Evolutionary conservation across 2,113 vertebrate species (phyloP).

Genomic region (Aegithalos caudatus): DNA sequence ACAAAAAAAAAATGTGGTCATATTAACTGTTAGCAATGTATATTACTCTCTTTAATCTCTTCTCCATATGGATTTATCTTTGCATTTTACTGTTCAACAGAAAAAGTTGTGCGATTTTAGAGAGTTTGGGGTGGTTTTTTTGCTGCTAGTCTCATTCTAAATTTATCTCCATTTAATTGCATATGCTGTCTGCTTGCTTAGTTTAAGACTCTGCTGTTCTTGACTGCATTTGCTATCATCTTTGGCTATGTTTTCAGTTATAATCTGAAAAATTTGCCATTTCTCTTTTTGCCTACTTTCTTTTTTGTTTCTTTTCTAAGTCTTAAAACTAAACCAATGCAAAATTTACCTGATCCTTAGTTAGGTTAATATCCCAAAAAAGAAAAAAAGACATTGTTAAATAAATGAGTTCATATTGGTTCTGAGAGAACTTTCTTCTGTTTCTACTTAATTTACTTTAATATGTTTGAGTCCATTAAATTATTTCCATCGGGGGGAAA

Average conservation of each 20-base stretch:
- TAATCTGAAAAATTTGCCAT: not conserved
- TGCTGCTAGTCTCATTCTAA: not conserved
- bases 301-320: not conserved
- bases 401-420: not conserved
- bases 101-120: not conserved
- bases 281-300: not conserved
- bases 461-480: not conserved
- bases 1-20: fast-evolving
- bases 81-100: not conserved
- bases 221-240: not conserved
- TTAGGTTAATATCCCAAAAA: not conserved
- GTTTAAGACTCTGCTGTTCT: not conserved
- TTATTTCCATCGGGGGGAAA: not conserved
- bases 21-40: not conserved
- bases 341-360: not conserved
- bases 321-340: not conserved
- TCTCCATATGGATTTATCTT: not conserved
- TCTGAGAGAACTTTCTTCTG: not conserved
- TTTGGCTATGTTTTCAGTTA: not conserved
- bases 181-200: not conserved
- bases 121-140: fast-evolving
- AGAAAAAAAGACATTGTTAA: not conserved
- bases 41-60: not conserved
- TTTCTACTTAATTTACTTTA: not conserved
- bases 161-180: not conserved